Evolutionary conservation across 2,797 vertebrate genomes (phyloP).

Genomic region (Pseudochirops corinnae): DNA sequence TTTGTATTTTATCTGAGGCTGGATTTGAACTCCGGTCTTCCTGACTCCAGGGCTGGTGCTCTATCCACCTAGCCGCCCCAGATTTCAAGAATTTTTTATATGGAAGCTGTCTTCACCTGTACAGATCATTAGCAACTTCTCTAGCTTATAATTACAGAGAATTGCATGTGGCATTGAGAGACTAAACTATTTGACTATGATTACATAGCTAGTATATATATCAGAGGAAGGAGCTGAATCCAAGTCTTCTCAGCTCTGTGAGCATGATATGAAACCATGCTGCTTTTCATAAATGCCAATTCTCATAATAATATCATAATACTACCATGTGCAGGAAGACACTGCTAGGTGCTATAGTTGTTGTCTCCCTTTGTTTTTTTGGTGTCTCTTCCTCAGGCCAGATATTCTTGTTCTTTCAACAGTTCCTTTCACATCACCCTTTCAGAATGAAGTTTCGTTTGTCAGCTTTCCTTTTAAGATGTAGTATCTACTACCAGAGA

Average conservation of each 20-base stretch:
- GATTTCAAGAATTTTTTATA: no score
- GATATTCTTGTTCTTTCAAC: background rate
- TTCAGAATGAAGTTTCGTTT: background rate
- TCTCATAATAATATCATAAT: background rate
- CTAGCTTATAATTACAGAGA: no score
- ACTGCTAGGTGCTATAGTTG: background rate
- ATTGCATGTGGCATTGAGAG: no score
- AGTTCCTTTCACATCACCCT: background rate
- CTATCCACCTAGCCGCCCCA: no score
- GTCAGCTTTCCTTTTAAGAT: background rate
- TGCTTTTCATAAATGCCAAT: background rate
- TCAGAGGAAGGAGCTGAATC: background rate
- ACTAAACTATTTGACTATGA: no score
- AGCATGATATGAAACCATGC: background rate
- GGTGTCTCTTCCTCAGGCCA: background rate
- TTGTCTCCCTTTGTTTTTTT: background rate
- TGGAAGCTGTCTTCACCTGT: no score
- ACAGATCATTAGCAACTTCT: no score
- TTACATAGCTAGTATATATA: background rate
- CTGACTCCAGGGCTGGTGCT: no score
- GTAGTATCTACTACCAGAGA: background rate
- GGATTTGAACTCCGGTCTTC: no score
- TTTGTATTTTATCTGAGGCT: no score
- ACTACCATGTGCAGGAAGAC: background rate
- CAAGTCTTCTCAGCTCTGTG: background rate